A percentile compares a stretch with the other conserved stretches of the same genome.
phyloP scores from a whole-genome alignment of 2,888 invertebrate genomes.

The Epinotia bilunana region DNA sequence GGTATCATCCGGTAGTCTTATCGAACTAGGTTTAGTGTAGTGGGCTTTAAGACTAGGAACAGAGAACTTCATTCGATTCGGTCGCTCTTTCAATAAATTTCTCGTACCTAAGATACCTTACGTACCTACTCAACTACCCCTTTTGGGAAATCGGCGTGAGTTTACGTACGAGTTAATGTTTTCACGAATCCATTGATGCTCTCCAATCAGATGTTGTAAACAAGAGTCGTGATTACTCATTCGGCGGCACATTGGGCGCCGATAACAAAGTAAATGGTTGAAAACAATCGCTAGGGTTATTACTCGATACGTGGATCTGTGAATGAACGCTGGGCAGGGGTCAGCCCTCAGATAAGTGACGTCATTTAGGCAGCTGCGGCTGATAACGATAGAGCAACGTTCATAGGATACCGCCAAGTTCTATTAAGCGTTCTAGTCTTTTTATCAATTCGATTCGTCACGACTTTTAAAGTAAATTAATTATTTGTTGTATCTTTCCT shows the following conservation, averaged over 20 bases:
- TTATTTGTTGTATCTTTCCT: too few species aligned
- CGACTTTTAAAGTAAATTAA: too few species aligned
- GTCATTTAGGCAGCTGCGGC: conserved; percentile 52
- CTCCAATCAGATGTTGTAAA: conserved; percentile 27
- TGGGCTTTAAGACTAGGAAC: too few species aligned
- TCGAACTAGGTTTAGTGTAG: too few species aligned
- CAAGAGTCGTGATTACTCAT: conserved; percentile 24
- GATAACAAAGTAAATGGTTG: conserved; percentile 34
- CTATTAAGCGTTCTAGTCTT: not conserved
- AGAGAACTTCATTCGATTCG: too few species aligned
- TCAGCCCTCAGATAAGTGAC: conserved; percentile 53
- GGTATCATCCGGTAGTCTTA: too few species aligned
- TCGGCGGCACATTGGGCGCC: not conserved
- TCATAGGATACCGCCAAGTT: conserved; percentile 23
- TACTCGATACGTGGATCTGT: conserved; percentile 52
- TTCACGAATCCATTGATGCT: conserved; percentile 7
- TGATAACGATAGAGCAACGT: conserved; percentile 39
- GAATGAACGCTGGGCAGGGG: conserved; percentile 58
- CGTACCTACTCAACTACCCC: not conserved
- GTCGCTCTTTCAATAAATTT: too few species aligned
- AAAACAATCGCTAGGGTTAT: conserved; percentile 44
- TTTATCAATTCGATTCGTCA: too few species aligned
- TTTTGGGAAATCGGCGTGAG: not conserved
- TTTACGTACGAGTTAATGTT: not conserved
- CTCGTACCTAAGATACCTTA: too few species aligned